phyloP scores from a whole-genome alignment of 2,797 vertebrate species.

The Vireo griseus region DNA sequence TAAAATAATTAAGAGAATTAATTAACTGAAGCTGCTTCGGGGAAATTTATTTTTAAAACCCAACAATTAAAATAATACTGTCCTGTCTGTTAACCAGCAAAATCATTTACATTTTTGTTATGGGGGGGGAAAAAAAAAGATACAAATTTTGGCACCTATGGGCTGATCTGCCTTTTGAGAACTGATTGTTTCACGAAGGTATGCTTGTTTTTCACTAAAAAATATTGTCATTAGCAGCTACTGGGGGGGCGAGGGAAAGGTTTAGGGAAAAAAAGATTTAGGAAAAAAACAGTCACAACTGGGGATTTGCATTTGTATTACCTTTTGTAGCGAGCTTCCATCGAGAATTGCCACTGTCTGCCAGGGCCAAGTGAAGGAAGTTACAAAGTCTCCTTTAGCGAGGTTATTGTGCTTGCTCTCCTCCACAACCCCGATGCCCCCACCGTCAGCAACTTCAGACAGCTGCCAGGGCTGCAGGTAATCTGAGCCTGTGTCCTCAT shows the following conservation, averaged over 20 bases:
- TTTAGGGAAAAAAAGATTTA: neutral
- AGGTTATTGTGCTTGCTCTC: conserved; percentile 76
- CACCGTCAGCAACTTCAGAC: conserved; percentile 82
- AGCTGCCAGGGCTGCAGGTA: conserved; percentile 87
- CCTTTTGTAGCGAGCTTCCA: conserved; percentile 84
- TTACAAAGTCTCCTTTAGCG: conserved; percentile 81
- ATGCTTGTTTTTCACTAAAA: neutral
- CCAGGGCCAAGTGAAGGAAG: conserved; percentile 91
- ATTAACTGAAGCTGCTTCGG: neutral
- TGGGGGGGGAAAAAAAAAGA: neutral
- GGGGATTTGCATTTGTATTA: conserved; percentile 21
- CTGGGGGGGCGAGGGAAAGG: neutral
- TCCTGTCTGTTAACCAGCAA: neutral
- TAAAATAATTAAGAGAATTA: neutral
- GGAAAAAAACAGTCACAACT: neutral
- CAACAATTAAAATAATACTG: neutral
- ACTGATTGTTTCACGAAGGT: neutral
- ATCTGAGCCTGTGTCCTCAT: conserved; percentile 84
- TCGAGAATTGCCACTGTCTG: conserved; percentile 83
- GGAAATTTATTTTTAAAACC: neutral
- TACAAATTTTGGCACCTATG: neutral
- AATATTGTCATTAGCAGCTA: neutral
- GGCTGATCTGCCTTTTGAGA: neutral
- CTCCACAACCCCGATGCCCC: conserved; percentile 87
- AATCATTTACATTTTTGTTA: neutral